Evolutionary conservation across 2,113 vertebrate species (phyloP), one percentile per base, ranked within the genome.

Genomic region (Isurus oxyrinchus): DNA sequence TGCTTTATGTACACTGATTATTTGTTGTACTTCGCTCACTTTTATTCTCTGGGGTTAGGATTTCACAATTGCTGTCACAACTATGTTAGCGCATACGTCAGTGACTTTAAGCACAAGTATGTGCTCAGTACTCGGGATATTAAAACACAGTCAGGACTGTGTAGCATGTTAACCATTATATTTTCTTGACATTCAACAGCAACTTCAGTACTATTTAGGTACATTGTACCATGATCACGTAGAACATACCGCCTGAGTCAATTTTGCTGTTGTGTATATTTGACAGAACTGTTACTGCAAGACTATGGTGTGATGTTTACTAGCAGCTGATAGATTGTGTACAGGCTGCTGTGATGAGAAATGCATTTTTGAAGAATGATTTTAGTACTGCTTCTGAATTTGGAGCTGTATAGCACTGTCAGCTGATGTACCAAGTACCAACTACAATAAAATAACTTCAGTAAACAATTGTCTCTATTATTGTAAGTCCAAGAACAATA

Each of bases 381-480:
- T 76, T 23, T 95, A 95, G 96, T 97, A 96, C 97, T 97, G 96
- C 97, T 97, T 97, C 97, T 97, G 97, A 97, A 97, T 96, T 97
- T 96, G 97, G 96, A 98, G 97, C 97, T 96, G 96, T 97, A 96
- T 97, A 97, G 97, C 97, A 97, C 97, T 98, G 98, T 97, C 97
- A 98, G 97, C 97, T 98, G 96, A 97, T 97, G 97, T 98, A 97
- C 97, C 97, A 98, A 98, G 98, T 98, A 98, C 98, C 98, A 98
- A 97, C 97, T 97, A 98, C 97, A 98, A 98, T 99, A 99, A 98
- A 98, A 97, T 67, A 97, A 97, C 66, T 95, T 95, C 94, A 95
- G 25, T 55, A 95, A 35, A 72, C 10, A 16, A 11, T 53, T 76
- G 66, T 72, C 40, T 63, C 14, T 49, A 55, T 95, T 95, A 95